phyloP scores from a whole-genome alignment of 2,113 vertebrate genomes.

The Pseudorasbora parva region DNA sequence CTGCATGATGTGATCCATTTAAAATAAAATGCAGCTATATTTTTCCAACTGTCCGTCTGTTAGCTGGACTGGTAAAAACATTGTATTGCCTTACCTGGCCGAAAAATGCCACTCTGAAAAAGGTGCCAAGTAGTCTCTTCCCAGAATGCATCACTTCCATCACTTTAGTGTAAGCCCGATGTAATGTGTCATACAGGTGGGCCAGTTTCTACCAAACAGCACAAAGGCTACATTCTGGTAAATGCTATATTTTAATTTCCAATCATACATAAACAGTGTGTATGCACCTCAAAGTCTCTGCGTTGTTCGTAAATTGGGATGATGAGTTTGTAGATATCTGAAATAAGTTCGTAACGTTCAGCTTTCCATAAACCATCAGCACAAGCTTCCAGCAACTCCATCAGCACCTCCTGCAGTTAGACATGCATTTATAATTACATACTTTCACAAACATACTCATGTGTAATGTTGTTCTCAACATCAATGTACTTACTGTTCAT shows the following conservation, averaged over 20 bases:
- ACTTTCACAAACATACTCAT: neutral
- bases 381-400: slow-evolving; percentile 94
- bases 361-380: slow-evolving; percentile 98
- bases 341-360: slow-evolving; percentile 95
- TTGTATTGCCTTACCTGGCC: slow-evolving; percentile 83
- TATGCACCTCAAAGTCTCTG: slow-evolving; percentile 92
- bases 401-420: slow-evolving; percentile 88
- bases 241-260: neutral
- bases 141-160: slow-evolving; percentile 97
- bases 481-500: no score
- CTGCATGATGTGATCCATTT: neutral
- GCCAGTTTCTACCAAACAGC: slow-evolving; percentile 85
- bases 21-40: neutral
- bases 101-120: slow-evolving; percentile 97
- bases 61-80: neutral
- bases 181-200: slow-evolving; percentile 94
- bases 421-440: slow-evolving; percentile 27
- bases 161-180: slow-evolving; percentile 96
- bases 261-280: neutral
- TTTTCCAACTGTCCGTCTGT: neutral
- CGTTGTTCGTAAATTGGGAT: slow-evolving; percentile 97
- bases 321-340: slow-evolving; percentile 94
- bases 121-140: slow-evolving; percentile 93
- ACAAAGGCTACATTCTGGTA: slow-evolving; percentile 18
- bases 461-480: no score